Evolutionary conservation across 2,113 vertebrate species (phyloP).

Genomic region (Colistium nudipinnis): DNA sequence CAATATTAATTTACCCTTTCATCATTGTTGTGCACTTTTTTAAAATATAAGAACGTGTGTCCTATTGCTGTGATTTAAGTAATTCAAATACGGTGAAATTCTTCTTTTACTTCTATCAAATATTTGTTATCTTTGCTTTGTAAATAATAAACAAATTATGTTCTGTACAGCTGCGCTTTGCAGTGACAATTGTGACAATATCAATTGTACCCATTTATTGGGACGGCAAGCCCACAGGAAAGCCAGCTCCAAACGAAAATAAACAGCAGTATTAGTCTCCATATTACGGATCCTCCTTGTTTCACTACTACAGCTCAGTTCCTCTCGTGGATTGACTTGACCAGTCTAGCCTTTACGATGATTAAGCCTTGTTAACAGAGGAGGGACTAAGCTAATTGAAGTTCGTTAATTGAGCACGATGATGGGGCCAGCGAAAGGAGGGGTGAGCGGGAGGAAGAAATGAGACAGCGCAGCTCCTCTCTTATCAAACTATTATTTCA

Average conservation of each 20-base stretch:
- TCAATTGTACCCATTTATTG: no score
- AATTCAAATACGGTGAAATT: no score
- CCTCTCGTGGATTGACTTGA: constrained; percentile 52
- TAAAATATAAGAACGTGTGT: no score
- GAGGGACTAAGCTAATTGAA: constrained; percentile 67
- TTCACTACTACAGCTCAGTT: constrained; percentile 8
- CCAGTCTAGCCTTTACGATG: constrained; percentile 47
- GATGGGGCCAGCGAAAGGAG: constrained; percentile 54
- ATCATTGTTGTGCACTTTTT: no score
- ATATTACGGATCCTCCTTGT: background rate
- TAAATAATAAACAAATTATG: no score
- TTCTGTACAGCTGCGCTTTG: no score
- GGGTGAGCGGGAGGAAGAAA: constrained; percentile 44
- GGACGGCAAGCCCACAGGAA: background rate
- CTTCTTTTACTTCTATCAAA: no score
- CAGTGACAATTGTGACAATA: no score
- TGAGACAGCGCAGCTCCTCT: constrained; percentile 58
- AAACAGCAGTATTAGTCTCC: background rate
- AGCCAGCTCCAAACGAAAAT: background rate
- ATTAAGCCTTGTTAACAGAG: constrained; percentile 65
- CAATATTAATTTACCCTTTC: no score
- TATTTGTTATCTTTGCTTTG: no score
- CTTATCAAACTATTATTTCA: constrained; percentile 86
- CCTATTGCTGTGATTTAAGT: no score
- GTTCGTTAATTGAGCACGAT: constrained; percentile 72